A percentile compares a stretch with the other conserved stretches of the same genome.
Conservation (phyloP, 2,888 invertebrate genomes). For the Ariolimax columbianus region DNA sequence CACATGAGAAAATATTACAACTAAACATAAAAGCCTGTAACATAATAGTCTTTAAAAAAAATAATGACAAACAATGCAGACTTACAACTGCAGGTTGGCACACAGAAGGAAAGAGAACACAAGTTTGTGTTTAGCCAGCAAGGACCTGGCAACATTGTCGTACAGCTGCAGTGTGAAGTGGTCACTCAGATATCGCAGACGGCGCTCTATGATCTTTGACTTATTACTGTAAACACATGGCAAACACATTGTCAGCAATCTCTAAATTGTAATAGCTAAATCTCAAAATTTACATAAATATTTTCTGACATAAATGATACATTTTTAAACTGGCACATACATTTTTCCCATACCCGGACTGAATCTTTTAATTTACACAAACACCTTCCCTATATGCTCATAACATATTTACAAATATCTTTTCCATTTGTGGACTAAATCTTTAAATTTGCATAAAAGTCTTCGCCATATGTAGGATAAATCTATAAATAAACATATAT, state of each 20-base stretch:
- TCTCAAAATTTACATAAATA: too few species aligned
- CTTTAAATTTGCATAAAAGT: too few species aligned
- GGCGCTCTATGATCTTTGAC: conserved; percentile 86
- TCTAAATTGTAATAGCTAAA: too few species aligned
- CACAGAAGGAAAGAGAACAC: conserved; percentile 93
- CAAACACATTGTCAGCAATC: not conserved
- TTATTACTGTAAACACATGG: conserved; percentile 77
- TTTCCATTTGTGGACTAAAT: too few species aligned
- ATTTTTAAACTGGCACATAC: too few species aligned
- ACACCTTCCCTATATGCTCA: too few species aligned
- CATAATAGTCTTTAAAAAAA: not conserved
- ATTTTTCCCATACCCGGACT: too few species aligned
- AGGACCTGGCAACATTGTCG: conserved; percentile 92
- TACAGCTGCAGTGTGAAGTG: conserved; percentile 94
- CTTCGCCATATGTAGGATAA: too few species aligned
- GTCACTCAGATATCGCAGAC: conserved; percentile 86
- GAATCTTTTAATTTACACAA: too few species aligned
- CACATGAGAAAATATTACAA: not conserved
- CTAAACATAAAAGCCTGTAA: not conserved
- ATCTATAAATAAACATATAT: too few species aligned
- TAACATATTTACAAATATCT: too few species aligned
- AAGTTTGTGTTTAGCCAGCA: conserved; percentile 96
- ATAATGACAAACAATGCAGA: conserved; percentile 51
- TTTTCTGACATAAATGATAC: too few species aligned
- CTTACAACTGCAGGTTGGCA: conserved; percentile 79